Conservation (phyloP, 30 jellyfish, hydroid and myxozoan genomes). For the Aurelia sp. region DNA sequence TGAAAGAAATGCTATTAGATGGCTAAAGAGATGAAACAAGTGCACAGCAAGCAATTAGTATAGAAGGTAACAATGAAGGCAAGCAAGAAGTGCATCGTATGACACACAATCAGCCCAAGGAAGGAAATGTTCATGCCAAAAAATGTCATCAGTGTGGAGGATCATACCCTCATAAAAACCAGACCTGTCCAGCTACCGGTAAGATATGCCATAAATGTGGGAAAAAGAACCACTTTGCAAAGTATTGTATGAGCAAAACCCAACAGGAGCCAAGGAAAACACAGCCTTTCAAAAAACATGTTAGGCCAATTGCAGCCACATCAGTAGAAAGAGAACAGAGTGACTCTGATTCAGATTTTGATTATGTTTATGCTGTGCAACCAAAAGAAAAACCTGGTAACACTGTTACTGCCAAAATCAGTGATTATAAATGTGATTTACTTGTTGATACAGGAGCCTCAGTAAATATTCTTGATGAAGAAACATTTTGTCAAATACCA, state of each 20-base stretch:
- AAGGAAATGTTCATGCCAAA: slow-evolving; percentile 5
- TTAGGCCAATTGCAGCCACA: too few relatives aligned
- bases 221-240: too few relatives aligned
- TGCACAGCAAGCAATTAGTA: neutral
- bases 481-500: slow-evolving; percentile 23
- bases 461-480: slow-evolving; percentile 44
- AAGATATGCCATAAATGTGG: too few relatives aligned
- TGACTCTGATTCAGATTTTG: too few relatives aligned
- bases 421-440: too few relatives aligned
- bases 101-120: slow-evolving; percentile 33
- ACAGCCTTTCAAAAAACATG: too few relatives aligned
- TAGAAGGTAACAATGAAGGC: slow-evolving; percentile 12
- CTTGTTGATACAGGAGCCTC: slow-evolving; percentile 9
- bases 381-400: slow-evolving; percentile 24
- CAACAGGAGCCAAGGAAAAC: too few relatives aligned
- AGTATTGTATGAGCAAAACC: too few relatives aligned
- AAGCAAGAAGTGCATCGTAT: neutral
- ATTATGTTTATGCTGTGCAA: neutral
- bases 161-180: slow-evolving; percentile 19
- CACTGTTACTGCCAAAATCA: slow-evolving; percentile 7
- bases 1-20: too few relatives aligned
- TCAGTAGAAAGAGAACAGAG: too few relatives aligned
- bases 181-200: too few relatives aligned
- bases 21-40: too few relatives aligned
- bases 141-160: slow-evolving; percentile 18